phyloP scores from a whole-genome alignment of 2,797 vertebrate genomes.

The Vireo griseus region DNA sequence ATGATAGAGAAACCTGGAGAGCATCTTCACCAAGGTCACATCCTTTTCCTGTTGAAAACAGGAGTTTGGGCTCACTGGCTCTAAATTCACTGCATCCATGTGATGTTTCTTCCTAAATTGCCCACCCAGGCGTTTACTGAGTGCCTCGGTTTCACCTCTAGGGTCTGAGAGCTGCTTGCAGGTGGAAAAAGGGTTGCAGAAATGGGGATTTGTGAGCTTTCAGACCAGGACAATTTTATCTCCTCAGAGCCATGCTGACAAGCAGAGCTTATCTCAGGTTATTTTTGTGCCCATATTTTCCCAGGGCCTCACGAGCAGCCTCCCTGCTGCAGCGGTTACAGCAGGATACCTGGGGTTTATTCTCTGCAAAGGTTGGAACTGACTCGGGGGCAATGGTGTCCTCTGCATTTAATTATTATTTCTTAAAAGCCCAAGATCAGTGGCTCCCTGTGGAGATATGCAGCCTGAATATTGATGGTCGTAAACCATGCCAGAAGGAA shows the following conservation, averaged over 20 bases:
- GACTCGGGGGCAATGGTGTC: constrained; percentile 20
- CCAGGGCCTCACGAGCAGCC: neutral
- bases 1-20: neutral
- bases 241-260: accelerated
- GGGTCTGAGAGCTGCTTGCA: neutral
- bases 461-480: constrained; percentile 21
- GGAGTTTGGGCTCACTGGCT: neutral
- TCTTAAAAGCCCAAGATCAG: constrained; percentile 26
- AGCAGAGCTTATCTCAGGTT: neutral
- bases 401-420: constrained; percentile 42
- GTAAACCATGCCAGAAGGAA: constrained; percentile 47
- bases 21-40: accelerated
- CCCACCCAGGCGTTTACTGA: neutral
- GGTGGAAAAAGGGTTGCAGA: neutral
- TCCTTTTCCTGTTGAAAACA: neutral
- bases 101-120: neutral
- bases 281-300: neutral
- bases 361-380: constrained; percentile 13
- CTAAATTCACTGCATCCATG: neutral
- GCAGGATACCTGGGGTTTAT: constrained; percentile 14
- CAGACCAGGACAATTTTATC: neutral
- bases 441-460: constrained; percentile 35
- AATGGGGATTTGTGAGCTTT: accelerated
- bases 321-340: neutral
- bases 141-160: accelerated